Evolutionary conservation across 2,797 vertebrate genomes (phyloP), one percentile per base, ranked within the genome.

Genomic region (Tragelaphus oryx): DNA sequence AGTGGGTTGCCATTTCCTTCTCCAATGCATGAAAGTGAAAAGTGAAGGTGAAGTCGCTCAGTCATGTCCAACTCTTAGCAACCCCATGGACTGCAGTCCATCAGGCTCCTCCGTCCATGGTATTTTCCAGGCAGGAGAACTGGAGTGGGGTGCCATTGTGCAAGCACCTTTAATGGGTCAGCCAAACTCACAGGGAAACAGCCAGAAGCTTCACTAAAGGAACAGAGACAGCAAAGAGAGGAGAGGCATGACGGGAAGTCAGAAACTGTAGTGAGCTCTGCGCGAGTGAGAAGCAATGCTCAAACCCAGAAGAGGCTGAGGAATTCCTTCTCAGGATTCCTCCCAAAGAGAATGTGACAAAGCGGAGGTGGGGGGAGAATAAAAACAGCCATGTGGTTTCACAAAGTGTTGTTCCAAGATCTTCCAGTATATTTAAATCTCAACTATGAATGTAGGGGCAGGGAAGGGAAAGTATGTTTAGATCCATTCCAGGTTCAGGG

Each of bases 371-470:
- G 78, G 78, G 28, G n/a, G 17, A 22, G 26, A 46, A 78, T n/a
- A n/a, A 84, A 85, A 89, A 71, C 52, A 95, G 33, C 68, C 85
- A 89, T 14, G 37, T 79, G 74, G 62, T 59, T 93, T 82, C 83
- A 95, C 20, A 68, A 85, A 92, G n/a, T 33, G 44, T 41, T 80
- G 65, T 83, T 91, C 92, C 68, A 94, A 96, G 55, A 91, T 92
- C 26, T 90, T 91, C 22, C 65, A 84, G 52, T 87, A 81, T 91
- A 96, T 89, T 95, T 92, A 92, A 93, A 95, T 84, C 28, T 96
- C 86, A 93, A 76, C 60, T 91, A 57, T 60, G 84, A 95, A 92
- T 5, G 44, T 86, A 95, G 11, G 44, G 17, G 41, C 87, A 89
- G 30, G 68, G 37, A 52, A 86, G 30, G 14, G 24, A 60, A 86